These are phyloP conservation scores for Crepidodera aurea DNA, from an alignment of 2,888 invertebrate genomes.

Conservation along the genomic window DNA sequence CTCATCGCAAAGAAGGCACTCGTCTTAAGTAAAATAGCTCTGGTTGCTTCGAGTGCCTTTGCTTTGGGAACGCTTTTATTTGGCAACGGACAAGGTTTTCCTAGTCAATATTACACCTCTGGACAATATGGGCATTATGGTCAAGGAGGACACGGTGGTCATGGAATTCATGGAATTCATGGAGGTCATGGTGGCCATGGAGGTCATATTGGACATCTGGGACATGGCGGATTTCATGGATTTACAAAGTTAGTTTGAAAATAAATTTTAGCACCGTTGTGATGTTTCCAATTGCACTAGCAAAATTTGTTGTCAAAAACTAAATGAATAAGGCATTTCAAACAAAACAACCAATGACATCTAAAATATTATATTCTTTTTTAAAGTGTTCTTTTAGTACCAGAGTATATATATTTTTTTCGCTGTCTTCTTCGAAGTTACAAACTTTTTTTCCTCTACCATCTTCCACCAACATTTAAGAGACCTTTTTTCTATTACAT, in stretches of 20 bases:
- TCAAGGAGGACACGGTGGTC: constrained; percentile 13
- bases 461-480: too few relatives aligned
- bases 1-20: constrained; percentile 81
- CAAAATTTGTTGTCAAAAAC: too few relatives aligned
- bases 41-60: constrained; percentile 74
- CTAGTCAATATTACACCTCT: constrained; percentile 23
- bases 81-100: constrained; percentile 28
- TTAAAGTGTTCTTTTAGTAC: too few relatives aligned
- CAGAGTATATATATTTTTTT: too few relatives aligned
- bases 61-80: constrained; percentile 64
- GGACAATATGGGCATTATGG: constrained; percentile 30
- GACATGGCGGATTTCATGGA: constrained; percentile 16
- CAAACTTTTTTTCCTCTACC: too few relatives aligned
- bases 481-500: too few relatives aligned
- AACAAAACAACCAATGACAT: too few relatives aligned
- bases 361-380: too few relatives aligned
- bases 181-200: constrained; percentile 16
- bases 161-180: constrained; percentile 12
- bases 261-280: too few relatives aligned
- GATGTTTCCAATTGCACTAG: too few relatives aligned
- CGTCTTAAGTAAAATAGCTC: constrained; percentile 76
- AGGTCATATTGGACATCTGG: constrained; percentile 9
- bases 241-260: constrained; percentile 15
- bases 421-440: too few relatives aligned
- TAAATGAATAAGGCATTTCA: too few relatives aligned